Base-by-base conservation (phyloP, 2,113 vertebrate species). In the Rhabdomys dilectus region DNA sequence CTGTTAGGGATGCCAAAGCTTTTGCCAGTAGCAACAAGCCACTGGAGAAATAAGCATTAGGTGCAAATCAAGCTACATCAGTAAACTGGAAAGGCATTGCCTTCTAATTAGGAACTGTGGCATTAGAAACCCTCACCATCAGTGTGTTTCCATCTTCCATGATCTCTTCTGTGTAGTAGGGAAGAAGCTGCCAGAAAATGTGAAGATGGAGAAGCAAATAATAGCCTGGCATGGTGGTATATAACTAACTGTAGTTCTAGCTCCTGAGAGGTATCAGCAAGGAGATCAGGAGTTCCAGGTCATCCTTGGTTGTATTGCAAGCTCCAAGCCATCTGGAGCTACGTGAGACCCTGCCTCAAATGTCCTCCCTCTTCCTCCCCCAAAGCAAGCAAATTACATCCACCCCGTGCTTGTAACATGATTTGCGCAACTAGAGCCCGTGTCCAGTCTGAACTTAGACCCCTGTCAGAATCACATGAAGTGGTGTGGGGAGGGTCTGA, bases 1-100 rank as follows among this genome's bases (percentile, higher is more conserved):
- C 58, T 91, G n/a, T 66, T 86, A 90, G 58, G 93, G 17, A 22
- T 90, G 56, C 56, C 56, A 48, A 48, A 89, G 2, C 56, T 90
- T 96, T 96, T 86, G 76, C 68, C 86, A 91, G 76, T 17, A 88
- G 86, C 91, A 96, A 78, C 36, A 92, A 97, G 88, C 42, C 62
- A 29, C 31, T 81, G 39, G 39, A 96, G 70, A 97, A 91, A 91
- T 85, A 95, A 93, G 53, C 39, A 85, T 51, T 45, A 93, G 95
- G 80, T 81, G 1, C 22, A 85, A 96, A 92, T 70, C 88, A 89
- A 42, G 42, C 92, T 81, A 82, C 64, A 91, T 22, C 60, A 78
- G 21, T 56, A 82, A 92, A 85, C 75, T 94, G 5, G 64, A 76
- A 96, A 95, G n/a, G 58, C 51, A 78, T 16, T 80, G 58, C 64